Conservation (phyloP, 2,888 invertebrate species). For the Hipparchia semele region DNA sequence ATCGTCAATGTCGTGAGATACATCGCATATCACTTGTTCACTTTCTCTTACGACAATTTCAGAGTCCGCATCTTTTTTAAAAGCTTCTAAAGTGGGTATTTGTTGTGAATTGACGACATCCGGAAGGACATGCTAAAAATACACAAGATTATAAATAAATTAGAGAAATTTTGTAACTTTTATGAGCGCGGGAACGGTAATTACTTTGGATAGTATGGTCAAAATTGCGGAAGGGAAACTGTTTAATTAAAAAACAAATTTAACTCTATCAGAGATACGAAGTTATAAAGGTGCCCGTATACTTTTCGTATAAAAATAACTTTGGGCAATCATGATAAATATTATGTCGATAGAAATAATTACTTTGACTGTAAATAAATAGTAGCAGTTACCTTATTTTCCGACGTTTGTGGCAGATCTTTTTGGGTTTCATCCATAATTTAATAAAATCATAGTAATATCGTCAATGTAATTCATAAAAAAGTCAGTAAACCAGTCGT, state of each 20-base stretch:
- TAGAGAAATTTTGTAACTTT: conserved; percentile 34
- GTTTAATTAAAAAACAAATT: background rate
- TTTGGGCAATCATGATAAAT: conserved; percentile 8
- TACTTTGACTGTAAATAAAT: background rate
- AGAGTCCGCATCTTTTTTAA: conserved; percentile 52
- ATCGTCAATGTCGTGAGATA: conserved; percentile 48
- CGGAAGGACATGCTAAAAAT: conserved; percentile 82
- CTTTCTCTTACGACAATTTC: conserved; percentile 51
- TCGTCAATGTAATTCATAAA: conserved; percentile 62
- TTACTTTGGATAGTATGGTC: background rate
- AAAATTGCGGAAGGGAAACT: background rate
- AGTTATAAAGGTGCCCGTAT: conserved; percentile 4
- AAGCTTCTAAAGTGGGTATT: conserved; percentile 63
- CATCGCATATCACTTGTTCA: conserved; percentile 28
- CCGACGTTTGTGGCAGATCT: conserved; percentile 57
- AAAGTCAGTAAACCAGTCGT: conserved; percentile 71
- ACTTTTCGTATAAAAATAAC: conserved; percentile 41
- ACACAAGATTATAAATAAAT: conserved; percentile 63
- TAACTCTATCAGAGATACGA: background rate
- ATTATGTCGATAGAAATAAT: background rate
- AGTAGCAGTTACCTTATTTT: conserved; percentile 60
- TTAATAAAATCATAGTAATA: conserved; percentile 74
- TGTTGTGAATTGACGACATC: conserved; percentile 81
- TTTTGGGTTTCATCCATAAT: conserved; percentile 77
- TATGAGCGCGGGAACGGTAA: conserved; percentile 19